These are phyloP conservation scores for Thysanoteuthis rhombus DNA, from an alignment of 2,888 invertebrate genomes.

Conservation along the genomic window DNA sequence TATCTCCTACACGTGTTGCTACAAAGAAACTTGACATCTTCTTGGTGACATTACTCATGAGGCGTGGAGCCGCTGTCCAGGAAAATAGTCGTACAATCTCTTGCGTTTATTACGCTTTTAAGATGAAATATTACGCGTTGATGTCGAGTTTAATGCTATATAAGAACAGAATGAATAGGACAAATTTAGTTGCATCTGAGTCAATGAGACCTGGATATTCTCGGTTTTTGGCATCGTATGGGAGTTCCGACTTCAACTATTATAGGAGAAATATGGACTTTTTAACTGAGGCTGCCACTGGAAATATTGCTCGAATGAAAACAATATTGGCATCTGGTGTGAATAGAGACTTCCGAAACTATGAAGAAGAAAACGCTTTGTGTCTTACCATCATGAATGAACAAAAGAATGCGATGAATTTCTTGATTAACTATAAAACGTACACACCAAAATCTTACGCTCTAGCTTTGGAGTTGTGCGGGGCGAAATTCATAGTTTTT, in stretches of 20 bases:
- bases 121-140: no score
- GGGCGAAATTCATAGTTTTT: neutral
- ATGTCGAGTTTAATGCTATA: no score
- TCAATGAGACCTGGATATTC: no score
- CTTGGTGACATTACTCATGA: no score
- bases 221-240: neutral
- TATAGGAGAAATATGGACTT: neutral
- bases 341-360: no score
- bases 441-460: neutral
- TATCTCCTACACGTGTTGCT: neutral
- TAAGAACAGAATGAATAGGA: no score
- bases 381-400: neutral
- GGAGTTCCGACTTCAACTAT: neutral
- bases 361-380: neutral
- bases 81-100: no score
- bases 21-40: no score
- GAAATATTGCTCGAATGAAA: neutral
- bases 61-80: no score
- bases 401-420: neutral
- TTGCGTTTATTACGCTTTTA: no score
- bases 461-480: neutral
- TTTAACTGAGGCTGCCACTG: neutral
- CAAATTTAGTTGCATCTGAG: no score
- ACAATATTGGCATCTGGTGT: neutral
- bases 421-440: neutral